Base-by-base conservation (phyloP, 2,113 vertebrate species). In the Amazona vittata region DNA sequence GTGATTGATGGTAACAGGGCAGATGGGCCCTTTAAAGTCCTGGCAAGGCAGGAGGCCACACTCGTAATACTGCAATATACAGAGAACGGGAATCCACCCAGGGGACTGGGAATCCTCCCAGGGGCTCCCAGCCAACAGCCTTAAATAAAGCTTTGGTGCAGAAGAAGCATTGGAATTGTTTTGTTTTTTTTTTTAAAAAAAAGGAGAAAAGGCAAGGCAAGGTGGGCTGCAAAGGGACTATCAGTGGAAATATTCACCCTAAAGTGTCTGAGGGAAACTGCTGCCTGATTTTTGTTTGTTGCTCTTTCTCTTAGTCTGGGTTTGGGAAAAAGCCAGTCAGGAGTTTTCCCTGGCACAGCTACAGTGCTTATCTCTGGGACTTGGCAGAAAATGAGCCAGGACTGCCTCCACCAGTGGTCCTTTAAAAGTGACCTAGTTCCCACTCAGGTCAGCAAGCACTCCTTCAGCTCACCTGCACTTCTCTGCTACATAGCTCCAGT, bases 121-220 rank as follows among this genome's bases (percentile, higher is more conserved):
- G 69, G 8, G 77, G 57, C 77, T 96, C 26, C 14, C n/a, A 94
- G 83, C 65, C 91, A 97, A 81, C 18, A 82, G 11, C 37, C 65
- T 95, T 96, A 96, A 91, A 94, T 93, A 89, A 96, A 85, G n/a
- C 31, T 79, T 26, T 90, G 53, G 44, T 71, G 33, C 73, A 96
- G 64, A 86, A 95, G 43, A 6, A 94, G 24, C 35, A 41, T 1
- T 75, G 69, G 64, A 91, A 94, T 89, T 55, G n/a, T 37, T 37
- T 37, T 37, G 9, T 37, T 37, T 37, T 37, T 37, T 37, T 37
- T 37, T 37, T 50, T 21, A 50, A 57, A 86, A 12, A 1, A 20
- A 35, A 15, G 50, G 2, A 78, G 3, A 62, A 64, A 74, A 81
- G 14, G 24, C 5, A 59, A 39, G 18, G 37, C 10, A 70, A 93